Evolutionary conservation across 2,797 vertebrate genomes (phyloP), one percentile per base, ranked within the genome.

Genomic region (Stomatorhinus walkeri): DNA sequence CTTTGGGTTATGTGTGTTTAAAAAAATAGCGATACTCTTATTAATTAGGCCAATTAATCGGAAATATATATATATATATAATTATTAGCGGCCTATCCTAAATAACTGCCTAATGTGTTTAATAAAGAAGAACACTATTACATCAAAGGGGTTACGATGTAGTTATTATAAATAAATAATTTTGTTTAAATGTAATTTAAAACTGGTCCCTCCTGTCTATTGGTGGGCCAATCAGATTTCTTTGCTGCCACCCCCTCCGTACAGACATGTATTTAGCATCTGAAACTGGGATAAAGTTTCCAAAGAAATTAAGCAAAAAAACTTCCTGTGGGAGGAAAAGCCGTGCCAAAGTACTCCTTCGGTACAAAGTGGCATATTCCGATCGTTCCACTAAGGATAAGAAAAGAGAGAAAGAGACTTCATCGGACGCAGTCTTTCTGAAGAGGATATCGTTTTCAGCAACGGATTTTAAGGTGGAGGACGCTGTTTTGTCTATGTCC

Each of bases 231-330:
- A 97, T 97, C 94, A 94, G 94, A 91, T 94, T 56, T 91, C 92
- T 93, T 87, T 92, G 89, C 94, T 89, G 90, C 95, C 95, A 96
- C 96, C 97, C 96, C 96, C 96, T 96, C 93, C 94, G 93, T 95
- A 94, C 96, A 94, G 93, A 95, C 96, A 96, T 95, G 95, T 98
- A 98, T 98, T 98, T 98, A 98, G 97, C 96, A 95, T 96, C 97
- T 92, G 95, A 96, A 96, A 95, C 96, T 88, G 93, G 96, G 96
- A 96, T 97, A 96, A 96, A 96, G 96, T 97, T 97, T 97, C 97
- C 96, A 96, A 94, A 93, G 91, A 93, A 91, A 88, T 91, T 89
- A 91, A 95, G 95, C 95, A 94, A 96, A 96, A 96, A 96, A 94
- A 93, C 91, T 93, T 94, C 90, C 90, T 93, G 93, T 90, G 85